Evolutionary conservation across 2,888 invertebrate genomes (phyloP).

Genomic region (Sarcophaga caerulescens): DNA sequence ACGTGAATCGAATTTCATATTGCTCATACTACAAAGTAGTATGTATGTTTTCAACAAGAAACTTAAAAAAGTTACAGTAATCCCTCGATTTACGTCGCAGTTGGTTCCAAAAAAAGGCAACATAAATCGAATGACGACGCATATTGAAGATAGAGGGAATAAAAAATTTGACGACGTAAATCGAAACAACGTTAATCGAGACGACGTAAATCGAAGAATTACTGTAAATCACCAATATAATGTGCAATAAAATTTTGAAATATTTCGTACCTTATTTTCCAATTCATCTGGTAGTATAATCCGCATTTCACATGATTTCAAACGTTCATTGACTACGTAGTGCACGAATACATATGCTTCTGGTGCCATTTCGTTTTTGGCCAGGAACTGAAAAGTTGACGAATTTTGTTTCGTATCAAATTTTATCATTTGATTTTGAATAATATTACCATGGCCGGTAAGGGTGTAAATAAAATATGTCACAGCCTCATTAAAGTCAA

Average conservation of each 20-base stretch:
- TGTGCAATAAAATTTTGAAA: neutral
- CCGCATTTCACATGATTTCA: slow-evolving; percentile 91
- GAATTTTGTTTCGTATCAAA: slow-evolving; percentile 82
- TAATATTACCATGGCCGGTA: slow-evolving; percentile 91
- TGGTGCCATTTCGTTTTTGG: slow-evolving; percentile 91
- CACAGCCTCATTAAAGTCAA: slow-evolving; percentile 85
- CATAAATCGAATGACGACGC: too few relatives aligned
- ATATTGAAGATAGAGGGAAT: too few relatives aligned
- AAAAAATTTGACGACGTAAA: too few relatives aligned
- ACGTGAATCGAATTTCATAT: too few relatives aligned
- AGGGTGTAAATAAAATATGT: slow-evolving; percentile 89
- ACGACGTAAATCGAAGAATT: too few relatives aligned
- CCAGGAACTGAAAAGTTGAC: slow-evolving; percentile 86
- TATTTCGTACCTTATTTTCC: slow-evolving; percentile 88
- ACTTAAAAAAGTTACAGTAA: too few relatives aligned
- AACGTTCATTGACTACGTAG: slow-evolving; percentile 87
- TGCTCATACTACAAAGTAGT: too few relatives aligned
- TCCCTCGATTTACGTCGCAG: too few relatives aligned
- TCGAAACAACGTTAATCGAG: too few relatives aligned
- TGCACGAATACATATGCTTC: slow-evolving; percentile 90
- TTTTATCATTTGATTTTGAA: slow-evolving; percentile 87
- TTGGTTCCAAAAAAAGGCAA: too few relatives aligned
- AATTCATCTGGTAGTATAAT: slow-evolving; percentile 90
- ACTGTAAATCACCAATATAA: too few relatives aligned
- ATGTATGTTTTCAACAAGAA: too few relatives aligned